Conservation (phyloP, 2,888 invertebrate species). For the Aradus depressus region DNA sequence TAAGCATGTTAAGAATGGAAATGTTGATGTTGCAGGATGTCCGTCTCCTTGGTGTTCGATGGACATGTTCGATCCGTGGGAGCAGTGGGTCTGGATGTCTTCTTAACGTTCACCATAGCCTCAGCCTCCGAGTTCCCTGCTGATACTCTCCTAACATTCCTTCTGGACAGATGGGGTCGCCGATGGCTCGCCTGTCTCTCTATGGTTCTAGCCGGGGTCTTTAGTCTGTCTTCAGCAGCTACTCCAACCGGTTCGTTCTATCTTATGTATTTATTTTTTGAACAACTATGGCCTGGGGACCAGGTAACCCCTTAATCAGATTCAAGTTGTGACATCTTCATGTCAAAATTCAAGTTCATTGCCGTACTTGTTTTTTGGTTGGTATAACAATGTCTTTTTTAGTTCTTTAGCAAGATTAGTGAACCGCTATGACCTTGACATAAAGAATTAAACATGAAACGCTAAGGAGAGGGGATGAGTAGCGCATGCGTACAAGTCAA, state of each 20-base stretch:
- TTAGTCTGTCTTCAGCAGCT: constrained; percentile 63
- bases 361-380: too few relatives aligned
- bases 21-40: constrained; percentile 46
- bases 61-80: constrained; percentile 82
- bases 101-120: constrained; percentile 73
- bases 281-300: neutral
- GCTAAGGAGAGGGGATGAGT: too few relatives aligned
- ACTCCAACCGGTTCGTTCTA: constrained; percentile 52
- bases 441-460: too few relatives aligned
- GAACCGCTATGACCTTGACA: too few relatives aligned
- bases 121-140: constrained; percentile 75
- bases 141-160: constrained; percentile 65
- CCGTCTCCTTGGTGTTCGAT: constrained; percentile 77
- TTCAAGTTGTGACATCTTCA: too few relatives aligned
- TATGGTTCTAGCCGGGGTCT: constrained; percentile 67
- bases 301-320: constrained; percentile 6
- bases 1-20: neutral
- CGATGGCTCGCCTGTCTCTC: constrained; percentile 76
- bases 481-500: too few relatives aligned
- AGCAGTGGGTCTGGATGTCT: constrained; percentile 69
- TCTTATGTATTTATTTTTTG: neutral
- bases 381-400: too few relatives aligned
- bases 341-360: too few relatives aligned
- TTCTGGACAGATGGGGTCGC: constrained; percentile 69
- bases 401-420: too few relatives aligned